These are phyloP conservation scores for Brachyalestes nurse DNA, from an alignment of 2,797 vertebrate genomes.

Conservation along the genomic window DNA sequence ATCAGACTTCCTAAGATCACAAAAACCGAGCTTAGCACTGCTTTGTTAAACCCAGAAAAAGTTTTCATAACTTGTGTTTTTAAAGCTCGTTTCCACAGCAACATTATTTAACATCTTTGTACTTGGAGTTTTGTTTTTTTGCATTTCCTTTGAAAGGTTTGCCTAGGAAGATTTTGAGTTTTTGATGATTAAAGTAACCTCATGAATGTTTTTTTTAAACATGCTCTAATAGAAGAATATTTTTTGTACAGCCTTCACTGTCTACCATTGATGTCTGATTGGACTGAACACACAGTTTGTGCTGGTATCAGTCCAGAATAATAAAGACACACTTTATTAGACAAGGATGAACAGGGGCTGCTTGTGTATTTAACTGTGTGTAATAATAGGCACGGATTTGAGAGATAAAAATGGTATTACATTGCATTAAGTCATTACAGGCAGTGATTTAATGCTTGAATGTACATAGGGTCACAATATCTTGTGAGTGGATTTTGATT, in stretches of 20 bases:
- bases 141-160: slow-evolving; percentile 15
- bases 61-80: neutral
- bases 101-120: neutral
- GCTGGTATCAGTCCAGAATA: neutral
- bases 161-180: neutral
- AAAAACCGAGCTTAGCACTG: neutral
- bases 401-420: slow-evolving; percentile 11
- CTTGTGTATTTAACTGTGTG: neutral
- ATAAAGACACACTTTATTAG: neutral
- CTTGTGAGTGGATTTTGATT: too few species aligned
- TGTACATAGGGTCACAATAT: neutral
- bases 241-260: too few species aligned
- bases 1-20: neutral
- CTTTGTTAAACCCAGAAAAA: neutral
- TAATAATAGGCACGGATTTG: neutral
- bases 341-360: neutral
- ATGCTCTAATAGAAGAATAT: neutral
- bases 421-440: neutral
- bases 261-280: neutral
- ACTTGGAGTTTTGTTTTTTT: neutral
- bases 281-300: neutral
- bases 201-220: neutral
- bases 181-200: slow-evolving; percentile 6
- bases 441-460: neutral
- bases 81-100: slow-evolving; percentile 3